Evolutionary conservation across 2,888 invertebrate species (phyloP).

Genomic region (Agriotes lineatus): DNA sequence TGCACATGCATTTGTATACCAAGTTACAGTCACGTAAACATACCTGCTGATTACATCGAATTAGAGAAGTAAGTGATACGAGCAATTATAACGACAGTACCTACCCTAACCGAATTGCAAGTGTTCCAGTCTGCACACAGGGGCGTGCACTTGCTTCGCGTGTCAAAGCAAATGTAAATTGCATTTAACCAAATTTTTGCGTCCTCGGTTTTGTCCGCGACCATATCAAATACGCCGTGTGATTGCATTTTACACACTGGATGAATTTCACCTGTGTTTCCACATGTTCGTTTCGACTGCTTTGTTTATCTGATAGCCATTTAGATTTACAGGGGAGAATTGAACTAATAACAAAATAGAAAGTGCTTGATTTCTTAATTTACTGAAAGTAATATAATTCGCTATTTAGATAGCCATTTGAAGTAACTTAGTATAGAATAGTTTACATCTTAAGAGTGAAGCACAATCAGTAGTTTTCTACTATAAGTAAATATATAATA

Average conservation of each 20-base stretch:
- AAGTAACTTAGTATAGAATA: no score
- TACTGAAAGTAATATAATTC: no score
- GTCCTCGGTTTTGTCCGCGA: constrained; percentile 9
- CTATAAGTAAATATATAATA: no score
- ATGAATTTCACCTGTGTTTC: constrained; percentile 16
- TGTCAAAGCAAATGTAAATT: constrained; percentile 40
- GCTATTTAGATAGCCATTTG: no score
- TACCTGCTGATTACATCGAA: neutral
- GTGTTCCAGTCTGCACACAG: constrained; percentile 4
- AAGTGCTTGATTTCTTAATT: no score
- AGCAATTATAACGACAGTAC: constrained; percentile 6
- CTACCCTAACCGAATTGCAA: constrained; percentile 19
- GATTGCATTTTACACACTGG: constrained; percentile 25
- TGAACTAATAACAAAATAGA: no score
- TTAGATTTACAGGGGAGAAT: no score
- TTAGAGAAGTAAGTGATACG: constrained; percentile 18
- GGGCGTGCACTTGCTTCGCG: constrained; percentile 34
- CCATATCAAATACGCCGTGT: constrained; percentile 23
- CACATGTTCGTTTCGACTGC: neutral
- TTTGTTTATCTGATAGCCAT: no score
- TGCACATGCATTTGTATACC: neutral
- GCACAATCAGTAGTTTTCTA: no score
- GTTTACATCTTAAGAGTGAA: no score
- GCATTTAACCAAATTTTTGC: constrained; percentile 35
- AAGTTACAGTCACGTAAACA: constrained; percentile 1